These are phyloP conservation scores for Azorinus chamasolen DNA, from an alignment of 2,888 invertebrate genomes.

Conservation along the genomic window DNA sequence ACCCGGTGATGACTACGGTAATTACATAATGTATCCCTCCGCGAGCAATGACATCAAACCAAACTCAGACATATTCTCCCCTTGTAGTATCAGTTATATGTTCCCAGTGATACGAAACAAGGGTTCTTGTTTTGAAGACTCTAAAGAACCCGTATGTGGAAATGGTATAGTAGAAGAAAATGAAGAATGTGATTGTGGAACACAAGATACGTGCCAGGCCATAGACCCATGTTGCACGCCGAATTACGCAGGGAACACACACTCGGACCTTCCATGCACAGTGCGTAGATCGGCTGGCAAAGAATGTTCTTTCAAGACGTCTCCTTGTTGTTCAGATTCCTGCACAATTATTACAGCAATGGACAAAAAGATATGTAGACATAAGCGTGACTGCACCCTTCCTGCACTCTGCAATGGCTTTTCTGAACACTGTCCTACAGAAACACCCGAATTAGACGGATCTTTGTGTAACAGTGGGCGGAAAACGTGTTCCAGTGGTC, in stretches of 20 bases:
- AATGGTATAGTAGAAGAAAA: constrained; percentile 75
- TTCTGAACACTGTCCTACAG: constrained; percentile 66
- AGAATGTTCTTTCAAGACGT: constrained; percentile 68
- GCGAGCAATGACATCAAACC: constrained; percentile 69
- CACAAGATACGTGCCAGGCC: constrained; percentile 50
- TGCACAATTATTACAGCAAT: constrained; percentile 56
- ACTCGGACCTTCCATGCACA: constrained; percentile 72
- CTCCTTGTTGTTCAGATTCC: constrained; percentile 68
- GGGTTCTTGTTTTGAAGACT: constrained; percentile 68
- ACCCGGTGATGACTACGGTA: constrained; percentile 68
- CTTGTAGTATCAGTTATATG: constrained; percentile 76
- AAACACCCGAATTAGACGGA: constrained; percentile 46
- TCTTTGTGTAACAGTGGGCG: constrained; percentile 64
- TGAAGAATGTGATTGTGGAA: constrained; percentile 81
- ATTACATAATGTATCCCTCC: constrained; percentile 79
- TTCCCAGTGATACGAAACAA: constrained; percentile 78
- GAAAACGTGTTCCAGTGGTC: constrained; percentile 66
- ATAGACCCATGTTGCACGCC: constrained; percentile 77
- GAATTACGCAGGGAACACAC: constrained; percentile 31
- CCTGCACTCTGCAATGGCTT: constrained; percentile 67
- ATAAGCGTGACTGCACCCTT: constrained; percentile 64
- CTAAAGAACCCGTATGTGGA: constrained; percentile 70
- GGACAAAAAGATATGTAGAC: constrained; percentile 57
- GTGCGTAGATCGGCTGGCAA: constrained; percentile 65
- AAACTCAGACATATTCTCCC: constrained; percentile 79